Conservation (phyloP, 2,888 invertebrate genomes). For the Cataglyphis rosenhaueri region DNA sequence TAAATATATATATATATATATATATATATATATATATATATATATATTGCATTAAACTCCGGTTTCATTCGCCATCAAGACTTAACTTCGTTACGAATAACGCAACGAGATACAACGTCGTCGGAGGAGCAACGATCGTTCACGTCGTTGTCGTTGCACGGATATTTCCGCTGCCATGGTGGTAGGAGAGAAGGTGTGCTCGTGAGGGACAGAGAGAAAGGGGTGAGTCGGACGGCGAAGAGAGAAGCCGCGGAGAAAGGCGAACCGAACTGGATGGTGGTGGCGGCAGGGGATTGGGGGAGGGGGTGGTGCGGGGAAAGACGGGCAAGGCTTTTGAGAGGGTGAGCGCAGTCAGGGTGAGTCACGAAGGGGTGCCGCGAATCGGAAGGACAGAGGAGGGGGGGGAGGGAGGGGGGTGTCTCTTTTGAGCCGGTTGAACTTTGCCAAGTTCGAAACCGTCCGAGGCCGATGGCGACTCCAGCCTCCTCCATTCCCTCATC, state of each 20-base stretch:
- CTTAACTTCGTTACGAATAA: slow-evolving; percentile 65
- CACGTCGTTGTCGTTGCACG: slow-evolving; percentile 54
- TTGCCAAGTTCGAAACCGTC: slow-evolving; percentile 82
- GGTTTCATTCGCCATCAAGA: slow-evolving; percentile 55
- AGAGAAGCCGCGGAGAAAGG: slow-evolving; percentile 68
- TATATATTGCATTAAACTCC: neutral
- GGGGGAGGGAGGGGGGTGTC: slow-evolving; percentile 72
- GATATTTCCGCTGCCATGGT: slow-evolving; percentile 13
- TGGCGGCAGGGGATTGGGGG: slow-evolving; percentile 9
- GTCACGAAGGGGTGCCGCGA: slow-evolving; percentile 69
- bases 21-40: too few relatives aligned
- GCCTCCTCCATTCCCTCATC: slow-evolving; percentile 60
- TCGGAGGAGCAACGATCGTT: slow-evolving; percentile 60
- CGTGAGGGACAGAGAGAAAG: slow-evolving; percentile 53
- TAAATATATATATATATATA: too few relatives aligned
- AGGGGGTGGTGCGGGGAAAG: slow-evolving; percentile 1
- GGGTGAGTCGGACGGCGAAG: slow-evolving; percentile 60
- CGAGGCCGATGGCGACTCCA: slow-evolving; percentile 75
- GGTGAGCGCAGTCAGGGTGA: slow-evolving; percentile 60
- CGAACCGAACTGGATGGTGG: slow-evolving; percentile 30
- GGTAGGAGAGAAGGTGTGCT: slow-evolving; percentile 25
- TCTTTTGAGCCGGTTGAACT: slow-evolving; percentile 83
- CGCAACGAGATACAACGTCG: slow-evolving; percentile 56
- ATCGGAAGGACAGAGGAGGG: slow-evolving; percentile 60
- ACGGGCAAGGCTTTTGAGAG: slow-evolving; percentile 12